phyloP scores from a whole-genome alignment of 2,113 vertebrate species.

The Gymnarchus niloticus region DNA sequence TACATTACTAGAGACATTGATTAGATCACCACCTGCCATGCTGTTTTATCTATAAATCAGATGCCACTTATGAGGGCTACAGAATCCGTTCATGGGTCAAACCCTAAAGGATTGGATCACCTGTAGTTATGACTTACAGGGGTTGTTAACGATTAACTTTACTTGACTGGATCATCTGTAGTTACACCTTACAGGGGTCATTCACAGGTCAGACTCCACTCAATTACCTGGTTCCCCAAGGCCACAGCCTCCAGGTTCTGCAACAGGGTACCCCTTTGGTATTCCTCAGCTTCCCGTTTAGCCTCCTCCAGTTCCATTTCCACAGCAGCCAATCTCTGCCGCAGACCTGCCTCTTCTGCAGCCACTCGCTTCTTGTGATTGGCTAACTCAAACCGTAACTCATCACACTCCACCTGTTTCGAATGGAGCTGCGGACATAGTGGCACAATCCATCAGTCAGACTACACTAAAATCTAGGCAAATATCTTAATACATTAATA shows the following conservation, averaged over 20 bases:
- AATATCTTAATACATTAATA: background rate
- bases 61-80: background rate
- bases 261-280: slow-evolving; percentile 34
- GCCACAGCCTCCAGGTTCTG: slow-evolving; percentile 35
- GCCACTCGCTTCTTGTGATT: slow-evolving; percentile 44
- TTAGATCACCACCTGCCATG: background rate
- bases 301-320: slow-evolving; percentile 43
- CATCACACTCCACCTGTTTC: slow-evolving; percentile 42
- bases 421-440: slow-evolving; percentile 41
- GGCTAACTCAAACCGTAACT: slow-evolving; percentile 39
- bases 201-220: background rate
- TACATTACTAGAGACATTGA: background rate
- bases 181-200: background rate
- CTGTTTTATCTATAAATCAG: background rate
- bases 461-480: background rate
- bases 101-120: no score
- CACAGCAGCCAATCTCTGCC: slow-evolving; percentile 44
- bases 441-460: background rate
- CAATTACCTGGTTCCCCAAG: slow-evolving; percentile 49
- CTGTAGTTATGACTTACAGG: no score
- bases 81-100: background rate
- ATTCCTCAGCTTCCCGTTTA: slow-evolving; percentile 37
- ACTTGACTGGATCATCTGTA: background rate
- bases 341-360: slow-evolving; percentile 49
- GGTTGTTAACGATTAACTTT: background rate